A percentile compares a stretch with the other conserved stretches of the same genome.
phyloP scores from a whole-genome alignment of 2,113 vertebrate genomes.

The Tachuris rubrigastra region DNA sequence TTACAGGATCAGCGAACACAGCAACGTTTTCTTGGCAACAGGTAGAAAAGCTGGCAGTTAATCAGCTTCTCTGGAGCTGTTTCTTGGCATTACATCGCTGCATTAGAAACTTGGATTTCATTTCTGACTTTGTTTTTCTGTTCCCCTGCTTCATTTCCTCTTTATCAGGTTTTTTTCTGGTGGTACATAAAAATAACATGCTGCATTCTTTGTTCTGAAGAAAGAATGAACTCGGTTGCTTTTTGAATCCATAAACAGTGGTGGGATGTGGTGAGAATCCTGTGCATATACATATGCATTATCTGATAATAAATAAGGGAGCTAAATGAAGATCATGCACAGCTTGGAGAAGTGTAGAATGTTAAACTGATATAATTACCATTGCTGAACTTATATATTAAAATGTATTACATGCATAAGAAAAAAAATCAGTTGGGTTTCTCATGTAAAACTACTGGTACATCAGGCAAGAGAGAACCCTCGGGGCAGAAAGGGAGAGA shows the following conservation, averaged over 20 bases:
- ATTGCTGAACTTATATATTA: not conserved
- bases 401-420: not conserved
- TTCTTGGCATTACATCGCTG: slow-evolving; percentile 3
- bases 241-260: not conserved
- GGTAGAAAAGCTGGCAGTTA: slow-evolving; percentile 51
- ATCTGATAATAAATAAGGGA: not conserved
- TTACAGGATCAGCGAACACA: slow-evolving; percentile 60
- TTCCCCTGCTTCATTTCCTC: slow-evolving; percentile 1
- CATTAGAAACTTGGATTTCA: slow-evolving; percentile 18
- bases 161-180: not conserved
- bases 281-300: not conserved
- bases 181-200: slow-evolving; percentile 4
- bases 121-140: slow-evolving; percentile 34
- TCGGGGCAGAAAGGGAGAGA: not conserved
- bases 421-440: not conserved
- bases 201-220: not conserved
- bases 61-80: slow-evolving; percentile 27
- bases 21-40: slow-evolving; percentile 57
- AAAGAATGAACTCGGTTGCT: not conserved
- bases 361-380: not conserved
- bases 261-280: not conserved
- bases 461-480: not conserved
- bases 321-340: not conserved
- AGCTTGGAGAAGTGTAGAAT: not conserved
- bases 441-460: not conserved